A percentile compares a stretch with the other conserved stretches of the same genome.
phyloP scores from a whole-genome alignment of 2,888 invertebrate genomes.

The Congeria kusceri region DNA sequence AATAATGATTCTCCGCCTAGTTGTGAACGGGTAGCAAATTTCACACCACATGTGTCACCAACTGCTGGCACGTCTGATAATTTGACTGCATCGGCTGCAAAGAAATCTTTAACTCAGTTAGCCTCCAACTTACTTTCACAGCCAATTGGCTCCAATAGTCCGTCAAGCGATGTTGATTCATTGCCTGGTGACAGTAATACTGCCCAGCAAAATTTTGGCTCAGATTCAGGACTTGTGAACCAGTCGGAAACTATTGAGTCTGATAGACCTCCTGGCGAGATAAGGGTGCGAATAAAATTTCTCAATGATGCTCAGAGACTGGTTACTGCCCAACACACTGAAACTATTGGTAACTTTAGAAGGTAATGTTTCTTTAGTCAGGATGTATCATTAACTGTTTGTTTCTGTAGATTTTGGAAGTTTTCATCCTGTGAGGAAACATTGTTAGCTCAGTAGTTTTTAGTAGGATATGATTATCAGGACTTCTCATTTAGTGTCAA shows the following conservation, averaged over 20 bases:
- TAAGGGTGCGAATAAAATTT: slow-evolving; percentile 84
- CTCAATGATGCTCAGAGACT: slow-evolving; percentile 85
- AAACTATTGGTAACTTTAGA: slow-evolving; percentile 85
- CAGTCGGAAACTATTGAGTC: not conserved
- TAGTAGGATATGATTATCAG: no score
- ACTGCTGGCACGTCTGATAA: not conserved
- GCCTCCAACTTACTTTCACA: slow-evolving; percentile 4
- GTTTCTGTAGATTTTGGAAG: no score
- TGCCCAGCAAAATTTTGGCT: not conserved
- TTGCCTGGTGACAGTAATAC: not conserved
- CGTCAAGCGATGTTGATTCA: no score
- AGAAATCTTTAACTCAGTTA: not conserved
- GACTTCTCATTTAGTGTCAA: no score
- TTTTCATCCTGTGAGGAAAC: no score
- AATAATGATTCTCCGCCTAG: not conserved
- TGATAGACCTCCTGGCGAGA: slow-evolving; percentile 49
- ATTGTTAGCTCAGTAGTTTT: no score
- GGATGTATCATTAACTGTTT: no score
- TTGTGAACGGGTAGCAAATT: not conserved
- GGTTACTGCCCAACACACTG: slow-evolving; percentile 80
- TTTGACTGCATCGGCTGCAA: not conserved
- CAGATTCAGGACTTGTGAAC: not conserved
- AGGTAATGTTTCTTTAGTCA: slow-evolving; percentile 81
- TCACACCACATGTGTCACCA: not conserved
- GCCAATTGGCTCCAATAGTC: no score